Evolutionary conservation across 1,140 invertebrate species (phyloP), one percentile per base, ranked within the genome.

Genomic region (Pygmarrhopalites habei): DNA sequence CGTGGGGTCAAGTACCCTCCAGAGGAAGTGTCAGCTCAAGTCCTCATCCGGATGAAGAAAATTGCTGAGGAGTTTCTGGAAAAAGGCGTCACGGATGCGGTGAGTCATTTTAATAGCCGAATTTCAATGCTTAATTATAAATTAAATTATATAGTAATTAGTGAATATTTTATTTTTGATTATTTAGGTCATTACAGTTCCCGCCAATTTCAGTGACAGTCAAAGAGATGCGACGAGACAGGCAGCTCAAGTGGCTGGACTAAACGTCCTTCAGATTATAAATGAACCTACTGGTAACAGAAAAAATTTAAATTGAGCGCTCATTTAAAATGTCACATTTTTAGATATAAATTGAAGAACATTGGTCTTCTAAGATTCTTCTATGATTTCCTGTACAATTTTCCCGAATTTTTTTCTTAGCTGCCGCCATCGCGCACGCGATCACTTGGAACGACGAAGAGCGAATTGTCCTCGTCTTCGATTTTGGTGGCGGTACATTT

Each of bases 201-300:
- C 95, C 7, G 95, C 95, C 60, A 98, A 98, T 75, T 98, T 98
- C 83, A 98, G 97, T 73, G 94, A 98, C 79, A 92, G 92, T 64
- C 94, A 98, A 79, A 83, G 93, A 79, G 93, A 96, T 79, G 94
- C 71, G 1, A 72, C 71, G 10, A 71, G 64, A 57, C 65, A 72
- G 56, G 68, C 72, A 21, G 72, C 65, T 25, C 41, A 28, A n/a
- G 74, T 75, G 47, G 73, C 71, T 35, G 77, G 74, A 51, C 63
- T 78, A n/a, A 77, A 74, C 60, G 73, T 78, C 5, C 51, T 79
- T 19, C 65, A 77, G 58, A 70, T 78, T 7, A 77, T 80, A 46
- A 77, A 74, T 65, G 79, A 71, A 60, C 62, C 69, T 0, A 64
- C 80, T n/a, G n/a, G n/a, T n/a, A n/a, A n/a, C n/a, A n/a, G n/a